Evolutionary conservation across 2,113 vertebrate genomes (phyloP), one percentile per base, ranked within the genome.

Genomic region (Zeus faber): DNA sequence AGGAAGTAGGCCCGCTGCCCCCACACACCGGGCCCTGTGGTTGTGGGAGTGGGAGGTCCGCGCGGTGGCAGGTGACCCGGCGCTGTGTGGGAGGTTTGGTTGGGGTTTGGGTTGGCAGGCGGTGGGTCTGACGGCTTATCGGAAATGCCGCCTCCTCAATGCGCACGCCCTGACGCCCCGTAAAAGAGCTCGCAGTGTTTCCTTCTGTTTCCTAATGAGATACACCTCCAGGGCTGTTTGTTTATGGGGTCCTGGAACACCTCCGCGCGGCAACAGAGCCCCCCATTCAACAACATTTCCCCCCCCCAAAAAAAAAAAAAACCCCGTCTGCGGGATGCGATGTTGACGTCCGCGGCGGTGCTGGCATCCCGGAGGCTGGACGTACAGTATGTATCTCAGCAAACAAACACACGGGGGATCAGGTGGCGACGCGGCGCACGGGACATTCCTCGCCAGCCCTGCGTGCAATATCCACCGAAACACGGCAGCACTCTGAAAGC

Each of bases 21-120:
- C n/a, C n/a, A n/a, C n/a, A n/a, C n/a, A n/a, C 26, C 20, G 63
- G 54, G 57, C 48, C 11, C 35, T 22, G 67, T 3, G 61, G 46
- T 58, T 37, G 5, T 62, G 49, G 60, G 45, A 35, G 54, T 67
- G 58, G 77, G 65, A 70, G 77, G 70, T 70, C 72, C 22, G 22
- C 35, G 72, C 22, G 77, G 76, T 73, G 74, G 62, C 51, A 77
- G 61, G 67, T 79, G 79, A 77, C 80, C 80, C 54, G 29, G 27
- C 52, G 54, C 72, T 77, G 77, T 74, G 79, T 83, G 79, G 79
- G 82, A 82, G 80, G 80, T 76, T 78, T 60, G 50, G 58, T n/a
- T n/a, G n/a, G n/a, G n/a, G n/a, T n/a, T n/a, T n/a, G n/a, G n/a
- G n/a, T n/a, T 53, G 53, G 58, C 54, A 56, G 62, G 66, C 60